phyloP scores from a whole-genome alignment of 2,113 vertebrate genomes.

The Aspiorhynchus laticeps region DNA sequence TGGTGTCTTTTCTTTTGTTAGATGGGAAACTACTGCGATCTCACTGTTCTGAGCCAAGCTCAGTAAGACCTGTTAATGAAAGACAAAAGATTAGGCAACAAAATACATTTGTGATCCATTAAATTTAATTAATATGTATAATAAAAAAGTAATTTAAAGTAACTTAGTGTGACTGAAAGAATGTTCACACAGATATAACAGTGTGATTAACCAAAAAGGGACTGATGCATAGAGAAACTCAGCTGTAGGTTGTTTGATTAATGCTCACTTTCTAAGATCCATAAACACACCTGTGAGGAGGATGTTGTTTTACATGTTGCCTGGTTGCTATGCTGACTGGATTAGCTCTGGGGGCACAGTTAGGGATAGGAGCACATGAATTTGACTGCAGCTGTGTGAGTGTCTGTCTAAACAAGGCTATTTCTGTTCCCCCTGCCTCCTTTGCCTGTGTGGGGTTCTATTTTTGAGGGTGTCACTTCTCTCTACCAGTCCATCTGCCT shows the following conservation, averaged over 20 bases:
- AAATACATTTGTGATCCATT: not conserved
- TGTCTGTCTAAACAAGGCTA: conserved; percentile 57
- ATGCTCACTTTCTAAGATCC: conserved; percentile 2
- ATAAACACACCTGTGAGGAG: conserved; percentile 53
- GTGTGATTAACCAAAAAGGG: not conserved
- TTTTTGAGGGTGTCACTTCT: conserved; percentile 65
- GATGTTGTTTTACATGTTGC: conserved; percentile 68
- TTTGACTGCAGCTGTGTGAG: conserved; percentile 66
- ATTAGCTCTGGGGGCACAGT: conserved; percentile 65
- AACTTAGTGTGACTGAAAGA: not conserved
- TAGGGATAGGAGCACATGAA: conserved; percentile 60
- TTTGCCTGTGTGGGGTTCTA: conserved; percentile 60
- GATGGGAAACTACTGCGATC: conserved; percentile 40
- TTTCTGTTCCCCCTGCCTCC: conserved; percentile 62
- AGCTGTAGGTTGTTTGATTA: not conserved
- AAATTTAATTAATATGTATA: not conserved
- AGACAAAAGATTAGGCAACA: conserved; percentile 21
- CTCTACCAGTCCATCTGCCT: conserved; percentile 42
- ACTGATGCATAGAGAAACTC: not conserved
- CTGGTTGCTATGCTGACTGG: conserved; percentile 72
- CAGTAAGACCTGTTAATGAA: conserved; percentile 59
- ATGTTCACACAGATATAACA: not conserved
- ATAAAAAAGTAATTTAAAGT: not conserved
- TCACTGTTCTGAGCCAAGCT: conserved; percentile 58
- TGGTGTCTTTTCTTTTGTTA: conserved; percentile 49